Base-by-base conservation (phyloP, 2,888 invertebrate species). In the Agrilus mali region DNA sequence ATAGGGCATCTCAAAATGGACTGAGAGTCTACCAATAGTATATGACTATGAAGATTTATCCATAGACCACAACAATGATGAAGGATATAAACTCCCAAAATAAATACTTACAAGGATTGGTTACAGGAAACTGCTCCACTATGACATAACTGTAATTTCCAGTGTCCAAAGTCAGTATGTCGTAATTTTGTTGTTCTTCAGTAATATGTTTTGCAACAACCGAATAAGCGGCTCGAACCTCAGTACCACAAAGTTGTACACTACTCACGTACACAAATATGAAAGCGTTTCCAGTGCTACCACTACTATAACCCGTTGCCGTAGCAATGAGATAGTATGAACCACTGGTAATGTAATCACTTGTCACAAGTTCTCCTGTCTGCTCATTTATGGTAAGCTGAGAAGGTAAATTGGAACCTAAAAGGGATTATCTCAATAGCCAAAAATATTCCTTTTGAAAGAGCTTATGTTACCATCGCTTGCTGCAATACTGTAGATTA, bases 261-360 rank as follows among this genome's bases (percentile, higher is more conserved):
- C 34, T 39, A n/a, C 22, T 12, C 15, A 44, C 42, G 15, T 39
- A 22, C n/a, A 46, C 37, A 32, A 46, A 54, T 60, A 72, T 71
- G 58, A 52, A 47, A 32, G 68, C 65, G 31, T 41, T 43, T 13
- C 43, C 50, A 20, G 37, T 35, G 10, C 35, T 45, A 33, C 36
- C 38, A 34, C 47, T 50, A 8, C 27, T 33, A 13, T 38, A 14
- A 10, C 53, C 55, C n/a, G 40, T 54, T 13, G 56, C 56, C 20
- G 27, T 50, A 31, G 67, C 67, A 51, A 55, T 54, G 52, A 71
- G 64, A 16, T 40, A 55, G 53, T 70, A 67, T 4, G 58, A 51
- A 10, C 69, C 70, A 33, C 50, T 60, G 14, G 58, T 60, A 8
- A 64, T 54, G 44, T 67, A 67, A 49, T 65, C 62, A 5, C 50